Base-by-base conservation (phyloP, 1,140 invertebrate genomes). In the Babylonia areolata region DNA sequence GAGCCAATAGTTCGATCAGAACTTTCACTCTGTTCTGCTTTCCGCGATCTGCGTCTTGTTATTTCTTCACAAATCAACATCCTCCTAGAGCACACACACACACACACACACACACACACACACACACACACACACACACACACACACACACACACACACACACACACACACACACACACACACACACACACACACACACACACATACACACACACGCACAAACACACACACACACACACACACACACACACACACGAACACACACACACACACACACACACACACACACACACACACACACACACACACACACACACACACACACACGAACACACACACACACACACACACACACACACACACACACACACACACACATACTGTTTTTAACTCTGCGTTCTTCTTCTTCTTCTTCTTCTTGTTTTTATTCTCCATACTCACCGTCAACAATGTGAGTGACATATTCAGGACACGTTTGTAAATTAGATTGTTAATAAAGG, bases 241-340 rank as follows among this genome's bases (percentile, higher is more conserved):
- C n/a, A n/a, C n/a, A n/a, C n/a, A n/a, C n/a, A n/a, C n/a, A n/a
- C n/a, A n/a, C n/a, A n/a, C n/a, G n/a, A n/a, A n/a, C n/a, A n/a
- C n/a, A n/a, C n/a, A n/a, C n/a, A n/a, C n/a, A n/a, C n/a, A n/a
- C 40, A 79, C 77, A 79, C 77, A 79, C 77, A 79, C 77, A 79
- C 77, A 79, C 77, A 79, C 40, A 79, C 77, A 79, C 77, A 79
- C 77, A 79, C 77, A 79, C 77, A 42, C 77, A 42, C 77, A 79
- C 77, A 79, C 77, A 79, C 77, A 79, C 77, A 79, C 37, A 79
- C 77, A 79, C 77, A 79, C 77, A 79, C 77, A 79, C n/a, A n/a
- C n/a, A n/a, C n/a, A n/a, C n/a, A n/a, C n/a, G n/a, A n/a, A n/a
- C n/a, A n/a, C n/a, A n/a, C 77, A 79, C 37, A 79, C 77, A 79